Evolutionary conservation across 2,113 vertebrate genomes (phyloP), one percentile per base, ranked within the genome.

Genomic region (Ochotona princeps): DNA sequence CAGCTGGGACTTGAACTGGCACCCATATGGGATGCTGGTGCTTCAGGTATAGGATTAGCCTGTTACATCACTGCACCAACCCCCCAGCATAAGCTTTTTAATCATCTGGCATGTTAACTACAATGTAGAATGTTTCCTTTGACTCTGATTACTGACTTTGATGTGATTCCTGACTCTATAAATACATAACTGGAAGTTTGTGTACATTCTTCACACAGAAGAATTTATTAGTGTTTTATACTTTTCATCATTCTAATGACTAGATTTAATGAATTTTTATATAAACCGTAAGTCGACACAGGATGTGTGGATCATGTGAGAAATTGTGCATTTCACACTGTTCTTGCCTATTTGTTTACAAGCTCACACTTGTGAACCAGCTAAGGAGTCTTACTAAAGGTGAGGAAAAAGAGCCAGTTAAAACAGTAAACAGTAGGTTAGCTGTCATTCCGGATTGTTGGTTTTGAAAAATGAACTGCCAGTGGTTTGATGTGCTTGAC

Each of bases 331-430:
- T 88, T 72, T 70, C 8, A 84, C 7, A 30, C 5, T 1, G 35
- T 82, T 82, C 38, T 8, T 13, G 17, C 15, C 35, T 82, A 0
- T 87, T 66, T 60, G 8, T 25, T 90, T 4, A 13, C 70, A n/a
- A 75, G 7, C 49, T 95, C 70, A 8, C 47, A 35, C 20, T 87
- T 91, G 61, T 70, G 73, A 91, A 66, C n/a, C 61, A 91, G 61
- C 35, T 91, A 26, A 3, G 21, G 38, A 82, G 61, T 78, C 30
- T 87, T 61, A 69, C 18, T 57, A 21, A 87, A 51, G 49, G 18
- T 83, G 26, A 93, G 49, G 5, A 89, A 78, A 51, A 47, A 30
- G 57, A 38, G 63, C 25, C 35, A 10, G 63, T 87, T 89, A 74
- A 9, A 83, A 75, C 69, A 88, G 4, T 72, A 44, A 83, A 78